A percentile compares a stretch with the other conserved stretches of the same genome.
phyloP scores from a whole-genome alignment of 2,888 invertebrate species.

The Tortricodes alternella region DNA sequence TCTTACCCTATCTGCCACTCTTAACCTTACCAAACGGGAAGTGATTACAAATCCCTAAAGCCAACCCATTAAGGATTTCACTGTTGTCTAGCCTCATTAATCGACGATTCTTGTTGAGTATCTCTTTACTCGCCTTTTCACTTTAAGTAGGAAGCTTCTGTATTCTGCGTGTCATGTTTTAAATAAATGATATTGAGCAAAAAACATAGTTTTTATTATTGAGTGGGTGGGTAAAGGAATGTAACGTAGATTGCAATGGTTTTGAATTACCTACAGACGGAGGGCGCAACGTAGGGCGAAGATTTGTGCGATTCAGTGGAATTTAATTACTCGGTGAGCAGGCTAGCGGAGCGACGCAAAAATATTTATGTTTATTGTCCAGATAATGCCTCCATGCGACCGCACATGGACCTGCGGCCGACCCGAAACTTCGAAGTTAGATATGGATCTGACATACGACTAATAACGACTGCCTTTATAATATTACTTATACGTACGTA shows the following conservation, averaged over 20 bases:
- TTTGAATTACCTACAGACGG: slow-evolving; percentile 39
- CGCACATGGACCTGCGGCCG: slow-evolving; percentile 49
- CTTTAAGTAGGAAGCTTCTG: neutral
- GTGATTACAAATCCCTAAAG: neutral
- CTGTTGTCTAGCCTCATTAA: neutral
- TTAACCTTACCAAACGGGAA: neutral
- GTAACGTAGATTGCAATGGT: neutral
- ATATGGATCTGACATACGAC: neutral
- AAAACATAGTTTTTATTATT: neutral
- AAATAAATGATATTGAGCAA: neutral
- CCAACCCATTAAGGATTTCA: neutral
- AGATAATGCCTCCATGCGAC: slow-evolving; percentile 70
- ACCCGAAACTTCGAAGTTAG: slow-evolving; percentile 5
- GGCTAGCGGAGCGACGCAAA: slow-evolving; percentile 74
- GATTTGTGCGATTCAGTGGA: slow-evolving; percentile 80
- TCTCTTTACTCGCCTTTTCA: neutral
- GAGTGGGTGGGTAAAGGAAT: neutral
- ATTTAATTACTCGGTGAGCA: slow-evolving; percentile 77
- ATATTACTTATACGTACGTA: too few species aligned
- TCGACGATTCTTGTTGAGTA: neutral
- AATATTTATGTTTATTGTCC: slow-evolving; percentile 81
- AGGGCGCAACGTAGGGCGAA: slow-evolving; percentile 56
- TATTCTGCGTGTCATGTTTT: neutral
- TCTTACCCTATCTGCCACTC: too few species aligned
- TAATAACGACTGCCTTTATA: neutral